Conservation (phyloP, 2,113 vertebrate genomes). For the Morone saxatilis region DNA sequence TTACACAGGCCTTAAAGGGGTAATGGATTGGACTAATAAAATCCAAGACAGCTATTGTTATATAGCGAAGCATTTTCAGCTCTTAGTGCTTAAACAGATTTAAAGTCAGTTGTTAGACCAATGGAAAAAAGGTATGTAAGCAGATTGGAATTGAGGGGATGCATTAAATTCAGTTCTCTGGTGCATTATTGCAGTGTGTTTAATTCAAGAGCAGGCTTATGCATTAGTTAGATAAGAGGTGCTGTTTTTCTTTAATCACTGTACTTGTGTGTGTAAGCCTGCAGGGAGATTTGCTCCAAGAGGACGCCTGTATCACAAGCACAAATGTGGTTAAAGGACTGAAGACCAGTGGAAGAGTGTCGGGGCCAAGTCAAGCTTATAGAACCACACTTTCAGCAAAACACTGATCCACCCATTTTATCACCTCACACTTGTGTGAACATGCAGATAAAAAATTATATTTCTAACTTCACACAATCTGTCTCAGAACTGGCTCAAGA, state of each 20-base stretch:
- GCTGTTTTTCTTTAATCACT: slow-evolving; percentile 20
- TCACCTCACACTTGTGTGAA: neutral
- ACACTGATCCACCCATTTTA: neutral
- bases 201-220: slow-evolving; percentile 24
- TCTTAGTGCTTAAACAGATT: slow-evolving; percentile 16
- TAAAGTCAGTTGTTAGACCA: slow-evolving; percentile 12
- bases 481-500: neutral
- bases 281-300: neutral
- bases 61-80: slow-evolving; percentile 19
- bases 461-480: neutral
- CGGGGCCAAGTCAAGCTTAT: neutral
- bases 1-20: slow-evolving; percentile 2
- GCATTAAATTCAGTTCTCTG: slow-evolving; percentile 8
- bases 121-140: neutral
- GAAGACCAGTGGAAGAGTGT: neutral
- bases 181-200: slow-evolving; percentile 10
- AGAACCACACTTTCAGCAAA: neutral
- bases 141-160: slow-evolving; percentile 1
- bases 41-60: slow-evolving; percentile 22
- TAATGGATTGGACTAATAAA: slow-evolving; percentile 10
- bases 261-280: slow-evolving; percentile 8
- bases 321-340: neutral
- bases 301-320: neutral
- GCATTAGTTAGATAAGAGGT: slow-evolving; percentile 24
- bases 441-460: neutral